A percentile compares a stretch with the other conserved stretches of the same genome.
phyloP scores from a whole-genome alignment of 2,888 invertebrate species.

The Chelonus formosanus region DNA sequence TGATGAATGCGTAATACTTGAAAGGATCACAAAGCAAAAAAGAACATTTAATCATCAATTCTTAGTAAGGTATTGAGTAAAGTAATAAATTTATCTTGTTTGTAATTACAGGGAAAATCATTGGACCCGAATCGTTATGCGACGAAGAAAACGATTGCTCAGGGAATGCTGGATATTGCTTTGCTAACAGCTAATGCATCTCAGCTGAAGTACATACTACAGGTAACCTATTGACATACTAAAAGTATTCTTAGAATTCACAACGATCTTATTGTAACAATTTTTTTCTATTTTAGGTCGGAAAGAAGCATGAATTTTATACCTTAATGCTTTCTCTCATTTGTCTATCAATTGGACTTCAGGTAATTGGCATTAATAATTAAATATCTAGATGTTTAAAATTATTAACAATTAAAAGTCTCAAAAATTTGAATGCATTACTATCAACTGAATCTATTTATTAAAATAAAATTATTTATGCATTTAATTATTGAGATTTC shows the following conservation, averaged over 20 bases:
- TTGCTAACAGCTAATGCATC: constrained; percentile 88
- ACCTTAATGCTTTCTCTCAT: constrained; percentile 82
- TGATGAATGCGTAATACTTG: neutral
- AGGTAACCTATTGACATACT: constrained; percentile 56
- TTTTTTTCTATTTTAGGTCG: constrained; percentile 66
- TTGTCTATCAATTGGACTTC: constrained; percentile 82
- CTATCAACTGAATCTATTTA: too few species aligned
- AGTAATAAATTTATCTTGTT: neutral
- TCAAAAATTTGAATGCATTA: too few species aligned
- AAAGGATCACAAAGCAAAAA: too few species aligned
- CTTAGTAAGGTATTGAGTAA: too few species aligned
- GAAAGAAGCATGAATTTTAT: constrained; percentile 87
- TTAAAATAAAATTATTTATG: too few species aligned
- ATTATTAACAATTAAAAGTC: too few species aligned
- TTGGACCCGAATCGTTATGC: constrained; percentile 89
- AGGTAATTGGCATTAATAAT: constrained; percentile 69
- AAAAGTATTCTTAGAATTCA: too few species aligned
- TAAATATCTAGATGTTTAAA: neutral
- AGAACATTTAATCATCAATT: too few species aligned
- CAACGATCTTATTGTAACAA: too few species aligned
- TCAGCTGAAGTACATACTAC: constrained; percentile 86
- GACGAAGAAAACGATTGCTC: constrained; percentile 91
- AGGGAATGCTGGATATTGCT: constrained; percentile 90
- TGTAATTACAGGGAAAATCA: constrained; percentile 66
- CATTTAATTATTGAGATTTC: too few species aligned